Conservation (phyloP, 2,888 invertebrate species). For the Caenorhabditis drosophilae region DNA sequence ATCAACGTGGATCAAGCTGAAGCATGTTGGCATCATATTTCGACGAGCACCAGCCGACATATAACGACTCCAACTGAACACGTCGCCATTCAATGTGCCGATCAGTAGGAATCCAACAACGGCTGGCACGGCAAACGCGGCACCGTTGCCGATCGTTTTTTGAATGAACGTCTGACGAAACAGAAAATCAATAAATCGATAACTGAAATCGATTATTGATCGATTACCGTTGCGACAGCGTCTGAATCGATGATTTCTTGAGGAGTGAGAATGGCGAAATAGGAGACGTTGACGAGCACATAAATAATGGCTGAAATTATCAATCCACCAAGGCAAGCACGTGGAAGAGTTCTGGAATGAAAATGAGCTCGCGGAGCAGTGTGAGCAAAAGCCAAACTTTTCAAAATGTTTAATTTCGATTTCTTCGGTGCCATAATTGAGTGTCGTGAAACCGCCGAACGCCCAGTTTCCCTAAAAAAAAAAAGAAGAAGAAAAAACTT, state of each 20-base stretch:
- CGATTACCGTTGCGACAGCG: constrained; percentile 47
- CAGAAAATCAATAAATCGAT: too few species aligned
- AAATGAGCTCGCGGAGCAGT: too few species aligned
- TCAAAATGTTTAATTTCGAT: constrained; percentile 42
- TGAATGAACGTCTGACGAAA: constrained; percentile 42
- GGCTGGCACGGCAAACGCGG: constrained; percentile 44
- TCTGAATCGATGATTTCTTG: constrained; percentile 41
- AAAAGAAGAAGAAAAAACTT: too few species aligned
- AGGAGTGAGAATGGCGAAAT: constrained; percentile 42
- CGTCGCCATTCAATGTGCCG: constrained; percentile 48
- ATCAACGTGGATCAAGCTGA: constrained; percentile 45
- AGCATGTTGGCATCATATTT: constrained; percentile 49
- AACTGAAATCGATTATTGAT: background rate
- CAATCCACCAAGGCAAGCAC: constrained; percentile 44
- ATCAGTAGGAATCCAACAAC: constrained; percentile 47
- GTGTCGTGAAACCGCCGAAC: constrained; percentile 49
- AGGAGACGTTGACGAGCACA: constrained; percentile 44
- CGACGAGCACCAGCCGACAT: constrained; percentile 48
- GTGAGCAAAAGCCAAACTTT: constrained; percentile 34
- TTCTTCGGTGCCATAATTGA: constrained; percentile 52
- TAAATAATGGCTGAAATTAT: constrained; percentile 38
- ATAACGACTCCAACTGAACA: constrained; percentile 50
- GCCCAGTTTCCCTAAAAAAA: constrained; percentile 53
- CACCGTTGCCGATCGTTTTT: constrained; percentile 41
- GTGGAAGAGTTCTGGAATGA: constrained; percentile 41